Base-by-base conservation (phyloP, 2,888 invertebrate species). In the Apoderus coryli region DNA sequence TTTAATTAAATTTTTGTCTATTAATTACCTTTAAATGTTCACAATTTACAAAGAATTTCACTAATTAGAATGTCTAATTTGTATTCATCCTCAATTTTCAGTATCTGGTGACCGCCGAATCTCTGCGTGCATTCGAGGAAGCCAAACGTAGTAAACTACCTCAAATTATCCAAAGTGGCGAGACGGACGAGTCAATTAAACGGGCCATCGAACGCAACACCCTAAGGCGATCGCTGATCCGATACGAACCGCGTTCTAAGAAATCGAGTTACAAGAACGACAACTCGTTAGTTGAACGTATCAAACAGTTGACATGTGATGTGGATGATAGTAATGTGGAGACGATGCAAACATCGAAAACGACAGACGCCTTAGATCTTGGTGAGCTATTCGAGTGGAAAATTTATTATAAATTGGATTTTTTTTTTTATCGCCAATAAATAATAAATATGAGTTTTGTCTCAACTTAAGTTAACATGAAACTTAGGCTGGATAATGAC, bases 121-220 rank as follows among this genome's bases (percentile, higher is more conserved):
- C 76, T n/a, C 54, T 82, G 30, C 67, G 76, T 45, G 66, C 74
- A 2, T 73, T 75, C 45, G 74, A 76, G 41, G 69, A 72, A 41
- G 69, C 69, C 1, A 74, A 73, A 48, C 60, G 69, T 25, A 59
- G 64, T 3, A 64, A 63, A 39, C 49, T 60, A 2, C 56, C 64
- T 3, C 56, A 57, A 38, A 49, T 57, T 22, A 56, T 67, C 32
- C 68, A 69, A 11, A 64, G 57, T 31, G 54, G 57, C 12, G 59
- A 56, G 26, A 73, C 75, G 38, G 74, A 75, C 15, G 72, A 70
- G 11, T 77, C 69, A 29, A 74, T 75, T 34, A 68, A 77, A 9
- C 64, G 77, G 25, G 81, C 82, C 16, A 85, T 86, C 35, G 85
- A 86, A 47, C 65, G 84, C 25, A 86, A 86, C 49, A 81, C 85